A percentile compares a stretch with the other conserved stretches of the same genome.
Conservation (phyloP, 1,140 invertebrate genomes). For the Philaenus spumarius region DNA sequence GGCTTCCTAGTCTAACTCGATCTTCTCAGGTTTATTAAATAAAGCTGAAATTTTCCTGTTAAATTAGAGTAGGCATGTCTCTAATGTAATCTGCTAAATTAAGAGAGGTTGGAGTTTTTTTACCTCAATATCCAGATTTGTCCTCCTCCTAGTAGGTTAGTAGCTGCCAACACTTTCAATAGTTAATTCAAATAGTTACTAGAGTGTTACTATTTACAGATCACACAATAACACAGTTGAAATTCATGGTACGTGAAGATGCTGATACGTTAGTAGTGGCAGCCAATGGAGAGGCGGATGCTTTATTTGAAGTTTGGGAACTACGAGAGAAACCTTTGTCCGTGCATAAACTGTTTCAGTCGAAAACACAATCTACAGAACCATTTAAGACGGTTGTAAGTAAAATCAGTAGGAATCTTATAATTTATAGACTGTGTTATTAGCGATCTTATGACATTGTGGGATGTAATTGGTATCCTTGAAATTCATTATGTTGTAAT, state of each 20-base stretch:
- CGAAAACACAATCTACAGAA: slow-evolving; percentile 29
- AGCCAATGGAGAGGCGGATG: slow-evolving; percentile 52
- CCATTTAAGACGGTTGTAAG: slow-evolving; percentile 60
- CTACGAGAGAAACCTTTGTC: slow-evolving; percentile 68
- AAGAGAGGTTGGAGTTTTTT: too few relatives aligned
- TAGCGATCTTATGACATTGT: too few relatives aligned
- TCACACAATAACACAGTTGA: slow-evolving; percentile 55
- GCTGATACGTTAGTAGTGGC: slow-evolving; percentile 72
- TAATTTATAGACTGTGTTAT: too few relatives aligned
- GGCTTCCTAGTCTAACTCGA: too few relatives aligned
- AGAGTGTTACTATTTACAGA: slow-evolving; percentile 7
- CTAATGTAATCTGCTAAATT: too few relatives aligned
- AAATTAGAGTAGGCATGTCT: too few relatives aligned
- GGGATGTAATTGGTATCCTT: too few relatives aligned
- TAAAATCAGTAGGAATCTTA: slow-evolving; percentile 28
- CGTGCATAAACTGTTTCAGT: slow-evolving; percentile 67
- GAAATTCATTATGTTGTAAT: too few relatives aligned
- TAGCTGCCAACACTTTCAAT: neutral
- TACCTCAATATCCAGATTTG: too few relatives aligned
- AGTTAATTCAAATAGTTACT: neutral
- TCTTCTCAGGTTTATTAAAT: too few relatives aligned
- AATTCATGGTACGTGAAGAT: slow-evolving; percentile 74
- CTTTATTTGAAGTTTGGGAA: slow-evolving; percentile 81
- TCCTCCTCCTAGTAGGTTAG: neutral
- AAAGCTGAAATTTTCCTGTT: too few relatives aligned